Evolutionary conservation across 2,113 vertebrate species (phyloP), one percentile per base, ranked within the genome.

Genomic region (Ctenodactylus gundi): DNA sequence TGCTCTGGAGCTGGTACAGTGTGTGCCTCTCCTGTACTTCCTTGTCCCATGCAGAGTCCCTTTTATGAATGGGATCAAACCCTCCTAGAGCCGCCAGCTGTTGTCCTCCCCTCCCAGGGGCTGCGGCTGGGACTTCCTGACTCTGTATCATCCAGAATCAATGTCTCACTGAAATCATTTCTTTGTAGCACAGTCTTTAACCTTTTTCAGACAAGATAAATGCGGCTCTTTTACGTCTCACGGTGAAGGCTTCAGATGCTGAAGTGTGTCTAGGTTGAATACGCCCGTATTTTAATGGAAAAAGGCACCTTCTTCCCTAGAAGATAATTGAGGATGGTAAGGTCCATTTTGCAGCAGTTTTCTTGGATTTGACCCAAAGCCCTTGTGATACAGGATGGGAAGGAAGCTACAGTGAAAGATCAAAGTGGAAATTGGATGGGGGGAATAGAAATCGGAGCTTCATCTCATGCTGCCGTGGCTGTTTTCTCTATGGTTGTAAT

Each of bases 181-280:
- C 4, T 62, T 88, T 78, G 68, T 13, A 84, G n/a, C 46, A 70
- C 76, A 82, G 27, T 72, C 76, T 80, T 70, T 76, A 91, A 90
- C 36, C 51, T 80, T 93, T n/a, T 93, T 57, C 76, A 85, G 85
- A 58, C 78, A 75, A 67, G 78, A 89, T 15, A 92, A 80, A 76
- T 41, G 5, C 76, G n/a, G 41, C 83, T 36, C 46, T 94, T 89
- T 20, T 82, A n/a, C 51, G 89, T 77, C 67, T 85, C 18, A 58
- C 34, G 86, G 41, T 31, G 60, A 49, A 88, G 81, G 68, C 10
- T 55, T 70, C 72, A 88, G 68, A 31, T 23, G 27, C 68, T 51
- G 12, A n/a, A n/a, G n/a, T n/a, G 31, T 18, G 18, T 88, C 23
- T 55, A 39, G 58, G 83, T 15, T 64, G 51, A 85, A 60, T 29